These are phyloP conservation scores for Sinodicranocentrus sp. DNA, from an alignment of 2,888 invertebrate genomes.

Conservation along the genomic window DNA sequence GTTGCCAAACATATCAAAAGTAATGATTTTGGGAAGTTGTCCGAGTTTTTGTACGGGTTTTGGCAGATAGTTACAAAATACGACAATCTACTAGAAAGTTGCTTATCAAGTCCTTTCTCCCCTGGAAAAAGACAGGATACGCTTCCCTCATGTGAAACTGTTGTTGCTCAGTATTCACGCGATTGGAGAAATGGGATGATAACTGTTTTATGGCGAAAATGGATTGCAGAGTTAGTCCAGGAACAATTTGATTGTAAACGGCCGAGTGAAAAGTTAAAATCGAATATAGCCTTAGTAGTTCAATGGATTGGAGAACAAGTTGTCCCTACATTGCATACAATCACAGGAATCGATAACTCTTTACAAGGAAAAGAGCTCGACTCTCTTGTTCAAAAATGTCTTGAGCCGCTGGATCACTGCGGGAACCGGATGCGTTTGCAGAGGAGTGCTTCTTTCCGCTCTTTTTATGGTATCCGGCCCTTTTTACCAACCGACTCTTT, in stretches of 20 bases:
- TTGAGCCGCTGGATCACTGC: conserved; percentile 62
- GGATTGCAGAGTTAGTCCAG: conserved; percentile 61
- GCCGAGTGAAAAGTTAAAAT: conserved; percentile 72
- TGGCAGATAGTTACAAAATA: conserved; percentile 60
- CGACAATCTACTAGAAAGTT: conserved; percentile 43
- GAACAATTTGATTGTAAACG: conserved; percentile 60
- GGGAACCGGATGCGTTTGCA: conserved; percentile 65
- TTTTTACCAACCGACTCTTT: conserved; percentile 56
- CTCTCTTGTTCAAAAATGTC: conserved; percentile 58
- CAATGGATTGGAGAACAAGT: conserved; percentile 73
- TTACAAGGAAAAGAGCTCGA: conserved; percentile 48
- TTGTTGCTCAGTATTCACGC: conserved; percentile 57
- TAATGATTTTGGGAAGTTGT: conserved; percentile 64
- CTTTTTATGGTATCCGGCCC: conserved; percentile 64
- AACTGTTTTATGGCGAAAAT: conserved; percentile 68
- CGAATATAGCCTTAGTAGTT: conserved; percentile 71
- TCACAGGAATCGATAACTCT: conserved; percentile 50
- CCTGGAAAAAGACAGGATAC: background rate
- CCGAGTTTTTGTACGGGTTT: conserved; percentile 65
- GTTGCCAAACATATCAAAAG: conserved; percentile 58
- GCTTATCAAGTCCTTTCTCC: conserved; percentile 31
- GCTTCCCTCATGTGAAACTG: conserved; percentile 2
- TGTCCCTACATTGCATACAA: conserved; percentile 58
- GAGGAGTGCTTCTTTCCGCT: conserved; percentile 65
- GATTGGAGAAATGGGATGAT: conserved; percentile 72